phyloP scores from a whole-genome alignment of 1,140 invertebrate species.

The Eubasilissa regina region DNA sequence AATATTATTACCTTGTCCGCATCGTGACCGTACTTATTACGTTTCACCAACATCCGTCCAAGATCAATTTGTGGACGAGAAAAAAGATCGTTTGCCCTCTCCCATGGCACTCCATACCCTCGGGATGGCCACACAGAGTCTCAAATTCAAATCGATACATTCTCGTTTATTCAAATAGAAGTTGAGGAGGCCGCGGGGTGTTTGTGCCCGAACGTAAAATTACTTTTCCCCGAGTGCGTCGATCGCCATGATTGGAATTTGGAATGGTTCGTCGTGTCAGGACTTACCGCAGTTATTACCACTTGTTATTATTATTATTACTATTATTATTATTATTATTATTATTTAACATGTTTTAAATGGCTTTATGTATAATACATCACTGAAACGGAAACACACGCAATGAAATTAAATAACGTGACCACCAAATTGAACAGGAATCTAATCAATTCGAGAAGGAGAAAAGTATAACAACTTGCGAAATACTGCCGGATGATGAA shows the following conservation, averaged over 20 bases:
- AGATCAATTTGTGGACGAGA: conserved; percentile 20
- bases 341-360: too few relatives aligned
- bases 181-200: conserved; percentile 25
- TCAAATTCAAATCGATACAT: conserved; percentile 26
- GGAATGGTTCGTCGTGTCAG: neutral
- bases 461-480: too few relatives aligned
- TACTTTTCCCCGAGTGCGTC: conserved; percentile 10
- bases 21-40: conserved; percentile 25
- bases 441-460: too few relatives aligned
- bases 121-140: conserved; percentile 19
- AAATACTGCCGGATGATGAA: too few relatives aligned
- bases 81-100: neutral
- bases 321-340: too few relatives aligned
- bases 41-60: conserved; percentile 20
- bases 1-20: conserved; percentile 16
- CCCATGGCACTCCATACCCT: neutral
- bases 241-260: neutral
- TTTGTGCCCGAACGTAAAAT: conserved; percentile 8
- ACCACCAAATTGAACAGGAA: too few relatives aligned
- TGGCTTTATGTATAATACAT: too few relatives aligned
- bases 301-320: neutral
- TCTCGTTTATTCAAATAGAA: conserved; percentile 43
- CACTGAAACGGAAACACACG: too few relatives aligned
- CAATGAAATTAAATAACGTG: too few relatives aligned
- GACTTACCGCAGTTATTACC: conserved; percentile 1